phyloP scores from a whole-genome alignment of 1,140 invertebrate genomes.

The Metopolophium dirhodum region DNA sequence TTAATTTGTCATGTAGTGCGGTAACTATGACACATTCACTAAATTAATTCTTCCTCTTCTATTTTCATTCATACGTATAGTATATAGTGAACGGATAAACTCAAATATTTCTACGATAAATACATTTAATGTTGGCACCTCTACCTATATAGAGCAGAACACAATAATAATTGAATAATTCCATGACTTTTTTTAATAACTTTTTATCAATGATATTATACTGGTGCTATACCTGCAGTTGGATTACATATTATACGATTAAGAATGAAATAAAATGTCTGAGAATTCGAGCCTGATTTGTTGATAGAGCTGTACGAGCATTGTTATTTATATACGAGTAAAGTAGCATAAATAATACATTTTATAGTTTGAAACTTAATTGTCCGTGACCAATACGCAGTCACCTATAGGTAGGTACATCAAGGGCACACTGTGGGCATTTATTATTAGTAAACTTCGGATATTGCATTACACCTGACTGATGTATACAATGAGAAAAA shows the following conservation, averaged over 20 bases:
- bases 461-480: not conserved
- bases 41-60: not conserved
- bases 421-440: not conserved
- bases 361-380: not conserved
- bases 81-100: not conserved
- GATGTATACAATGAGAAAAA: not conserved
- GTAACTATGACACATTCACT: not conserved
- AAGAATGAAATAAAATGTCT: not conserved
- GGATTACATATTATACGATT: not conserved
- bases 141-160: not conserved
- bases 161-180: not conserved
- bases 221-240: not conserved
- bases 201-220: not conserved
- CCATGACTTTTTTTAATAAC: not conserved
- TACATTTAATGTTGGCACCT: not conserved
- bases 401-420: not conserved
- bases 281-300: not conserved
- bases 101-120: not conserved
- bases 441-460: conserved; percentile 28
- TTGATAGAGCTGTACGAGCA: not conserved
- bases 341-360: not conserved
- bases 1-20: not conserved
- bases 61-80: not conserved
- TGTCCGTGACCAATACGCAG: conserved; percentile 1
- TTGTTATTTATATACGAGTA: conserved; percentile 20